Base-by-base conservation (phyloP, 30 jellyfish, hydroid and myxozoan species). In the Turritopsis dohrnii region DNA sequence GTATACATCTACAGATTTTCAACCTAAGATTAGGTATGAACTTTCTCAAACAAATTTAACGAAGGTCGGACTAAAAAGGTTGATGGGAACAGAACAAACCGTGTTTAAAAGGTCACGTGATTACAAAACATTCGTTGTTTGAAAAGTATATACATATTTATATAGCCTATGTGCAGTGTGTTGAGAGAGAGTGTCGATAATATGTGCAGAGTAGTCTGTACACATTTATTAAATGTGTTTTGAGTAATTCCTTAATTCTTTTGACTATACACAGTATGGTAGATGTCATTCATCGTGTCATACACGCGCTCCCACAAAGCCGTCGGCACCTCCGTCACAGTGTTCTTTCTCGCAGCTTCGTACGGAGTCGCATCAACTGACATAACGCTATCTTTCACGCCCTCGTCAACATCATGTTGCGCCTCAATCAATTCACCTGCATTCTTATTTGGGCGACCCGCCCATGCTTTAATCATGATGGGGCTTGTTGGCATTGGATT, bases 401-500 rank as follows among this genome's bases (percentile, higher is more conserved):
- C 60, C 13, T 41, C 60, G 13, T 41, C 60, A 41, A 41, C 60
- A 41, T 41, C 60, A 13, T 41, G 60, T 41, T 41, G 60, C 60
- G 60, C 60, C 60, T 41, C 60, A 41, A 3, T 3, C 13, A 41
- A 41, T 13, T 41, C 9, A 3, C 13, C 13, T 41, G 60, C 13
- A 13, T 41, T 41, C 60, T 41, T 41, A 41, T 13, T 13, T 5
- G 60, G n/a, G n/a, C n/a, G n/a, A n/a, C n/a, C n/a, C 60, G 60
- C 60, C 60, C 60, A 41, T 41, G 5, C 30, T 69, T 69, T 69
- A n/a, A 69, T 23, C 30, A 69, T n/a, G 30, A 69, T 69, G 28
- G 77, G 77, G 30, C 77, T 69, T 69, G 77, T 69, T 69, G 77
- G 77, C 77, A 69, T 69, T 27, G 77, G 77, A 27, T 69, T 69